Evolutionary conservation across 2,113 vertebrate genomes (phyloP), one percentile per base, ranked within the genome.

Genomic region (Aviceda subcristata): DNA sequence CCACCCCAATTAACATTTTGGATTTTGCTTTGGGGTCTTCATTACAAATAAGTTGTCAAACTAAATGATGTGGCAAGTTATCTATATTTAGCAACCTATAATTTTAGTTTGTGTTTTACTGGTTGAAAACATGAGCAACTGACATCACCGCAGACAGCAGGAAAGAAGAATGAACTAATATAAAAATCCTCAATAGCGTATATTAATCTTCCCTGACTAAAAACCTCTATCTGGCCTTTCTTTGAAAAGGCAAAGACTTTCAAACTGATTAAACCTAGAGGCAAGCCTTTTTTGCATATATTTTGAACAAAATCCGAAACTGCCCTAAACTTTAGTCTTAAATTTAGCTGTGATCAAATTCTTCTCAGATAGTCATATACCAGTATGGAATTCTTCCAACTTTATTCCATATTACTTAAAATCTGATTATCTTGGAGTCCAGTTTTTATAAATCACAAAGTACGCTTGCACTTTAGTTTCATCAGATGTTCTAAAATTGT

Each of bases 21-120:
- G 20, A 92, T 94, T 97, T 97, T 96, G 56, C 81, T 93, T 85
- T 97, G 83, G 84, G 88, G 91, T 92, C 91, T 95, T 95, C 82
- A 78, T 96, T 96, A 91, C 23, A 96, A 96, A 90, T 89, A 81
- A 79, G 66, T 62, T 97, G 34, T 86, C 62, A 96, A 95, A 89
- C 27, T 92, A 96, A 97, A 95, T 74, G 71, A 97, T 89, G 82
- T 94, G 27, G 60, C n/a, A 96, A 85, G 30, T 71, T 94, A 92
- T 63, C 87, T 92, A 90, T 94, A 95, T 95, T 97, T 97, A 97
- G 76, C 22, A 94, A 83, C 30, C 78, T 90, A 26, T 86, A 95
- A 96, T 94, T 97, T 96, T 92, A 96, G 86, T 68, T 86, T 95
- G 27, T 94, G 45, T 46, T 97, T 96, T 91, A 36, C 69, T 95